Base-by-base conservation (phyloP, 1,140 invertebrate genomes). In the Drosophila lini region DNA sequence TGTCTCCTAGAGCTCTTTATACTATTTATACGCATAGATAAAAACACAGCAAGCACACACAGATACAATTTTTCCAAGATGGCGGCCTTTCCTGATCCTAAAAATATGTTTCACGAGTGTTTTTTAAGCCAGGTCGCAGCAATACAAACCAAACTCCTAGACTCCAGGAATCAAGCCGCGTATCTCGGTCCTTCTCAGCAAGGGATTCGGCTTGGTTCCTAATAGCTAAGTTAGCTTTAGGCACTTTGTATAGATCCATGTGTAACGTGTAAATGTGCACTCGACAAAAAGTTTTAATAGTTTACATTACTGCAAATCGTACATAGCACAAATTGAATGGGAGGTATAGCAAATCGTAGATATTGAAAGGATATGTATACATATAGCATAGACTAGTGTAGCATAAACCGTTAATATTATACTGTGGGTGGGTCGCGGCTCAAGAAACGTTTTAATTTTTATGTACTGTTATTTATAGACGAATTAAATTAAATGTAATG, bases 381-480 rank as follows among this genome's bases (percentile, higher is more conserved):
- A 78, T 47, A 50, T 86, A 78, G 82, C 61, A 48, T 80, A 84
- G 61, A 62, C 45, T 82, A 86, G 80, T 77, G 67, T 88, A 86
- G 80, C 52, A 78, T 81, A 56, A 75, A 77, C 48, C 69, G 78
- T 82, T 76, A 86, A 65, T 70, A 79, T 65, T 71, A 64, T 64
- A 60, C 38, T 45, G 53, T 36, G 56, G 60, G 16, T 50, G 60
- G 63, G 57, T 78, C 59, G 61, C 59, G 53, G 84, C 84, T 89
- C 80, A 89, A 89, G 78, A 42, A 78, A 78, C 48, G 78, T 84
- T 89, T 84, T 81, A 76, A 89, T 78, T 89, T 88, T 57, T 83
- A 74, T 88, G 76, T 83, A 77, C 73, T 83, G 80, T 88, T 88
- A 88, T 82, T 76, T 57, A 78, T 67, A 78, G 67, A 71, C 16